Percentiles rank a stretch among this genome's conserved stretches.
phyloP scores from a whole-genome alignment of 2,888 invertebrate species.

The Lagria hirta region DNA sequence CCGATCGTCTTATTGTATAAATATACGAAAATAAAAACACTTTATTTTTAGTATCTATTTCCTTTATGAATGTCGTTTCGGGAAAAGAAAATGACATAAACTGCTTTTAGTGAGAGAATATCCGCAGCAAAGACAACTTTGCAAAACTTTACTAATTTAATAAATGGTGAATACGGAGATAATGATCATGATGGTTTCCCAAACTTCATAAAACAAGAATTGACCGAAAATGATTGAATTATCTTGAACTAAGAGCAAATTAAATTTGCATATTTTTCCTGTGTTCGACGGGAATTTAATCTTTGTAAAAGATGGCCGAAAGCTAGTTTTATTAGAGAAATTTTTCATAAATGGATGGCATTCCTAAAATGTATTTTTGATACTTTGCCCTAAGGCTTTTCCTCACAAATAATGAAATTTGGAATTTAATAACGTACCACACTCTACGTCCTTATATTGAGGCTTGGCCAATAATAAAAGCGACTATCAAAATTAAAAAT shows the following conservation, averaged over 20 bases:
- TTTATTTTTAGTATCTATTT: too few species aligned
- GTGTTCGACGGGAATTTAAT: too few species aligned
- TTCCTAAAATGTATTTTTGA: conserved; percentile 19
- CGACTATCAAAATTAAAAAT: neutral
- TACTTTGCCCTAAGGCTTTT: conserved; percentile 12
- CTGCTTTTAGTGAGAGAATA: too few species aligned
- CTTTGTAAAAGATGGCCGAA: conserved; percentile 16
- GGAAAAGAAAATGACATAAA: too few species aligned
- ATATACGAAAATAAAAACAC: too few species aligned
- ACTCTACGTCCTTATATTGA: conserved; percentile 11
- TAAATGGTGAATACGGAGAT: conserved; percentile 9
- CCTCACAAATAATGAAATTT: conserved; percentile 17
- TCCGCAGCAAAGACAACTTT: conserved; percentile 8
- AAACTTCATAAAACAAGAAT: conserved; percentile 7
- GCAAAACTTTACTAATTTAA: conserved; percentile 16
- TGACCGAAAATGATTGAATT: conserved; percentile 5
- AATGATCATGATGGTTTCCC: conserved; percentile 9
- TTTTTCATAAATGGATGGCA: conserved; percentile 18
- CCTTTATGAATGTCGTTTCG: too few species aligned
- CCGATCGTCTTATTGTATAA: too few species aligned
- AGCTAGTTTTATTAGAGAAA: conserved; percentile 18
- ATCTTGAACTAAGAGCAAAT: conserved; percentile 8
- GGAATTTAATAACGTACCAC: conserved; percentile 19
- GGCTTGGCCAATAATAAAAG: conserved; percentile 1
- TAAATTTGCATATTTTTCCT: too few species aligned